Evolutionary conservation across 2,888 invertebrate genomes (phyloP), one percentile per base, ranked within the genome.

Genomic region (Orthosia gothica): DNA sequence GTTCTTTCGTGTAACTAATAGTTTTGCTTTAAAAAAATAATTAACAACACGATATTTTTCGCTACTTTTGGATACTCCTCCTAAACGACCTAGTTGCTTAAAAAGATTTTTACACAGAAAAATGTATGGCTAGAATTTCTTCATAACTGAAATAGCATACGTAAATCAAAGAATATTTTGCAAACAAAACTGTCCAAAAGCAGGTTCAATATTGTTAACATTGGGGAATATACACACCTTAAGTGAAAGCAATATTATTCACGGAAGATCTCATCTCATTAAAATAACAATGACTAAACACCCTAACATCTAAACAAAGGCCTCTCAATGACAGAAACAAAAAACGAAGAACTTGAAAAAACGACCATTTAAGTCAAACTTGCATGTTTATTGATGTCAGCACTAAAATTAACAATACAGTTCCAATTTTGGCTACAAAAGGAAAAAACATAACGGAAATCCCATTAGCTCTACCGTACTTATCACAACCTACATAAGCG

Each of bases 401-500:
- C 57, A 54, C 26, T 59, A 66, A 54, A 71, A 64, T 45, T 58
- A 74, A 81, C 77, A 70, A 71, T 69, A 72, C 69, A 64, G 61
- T 66, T 74, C 65, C 65, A 77, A 83, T 79, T 74, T 80, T 80
- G 70, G 59, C 71, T 68, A 76, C 66, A 78, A 82, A 79, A 65
- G 84, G n/a, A 82, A 75, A 87, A 85, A 85, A 78, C 57, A 26
- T 74, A 87, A 70, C 83, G 87, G 87, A 84, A 88, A 88, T 87
- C 73, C 85, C 84, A 81, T 83, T 80, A 74, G 76, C 59, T 81
- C 72, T 75, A 76, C 74, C 74, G 73, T 55, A 70, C 58, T 74
- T 89, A 89, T 89, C 88, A 78, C 75, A 87, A 87, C 88, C 87
- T 87, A 89, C 81, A 85, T 86, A 69, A 32, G 40, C 74, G 64